Percentiles rank a stretch among this genome's conserved stretches.
Conservation (phyloP, 2,888 invertebrate species). For the Tipula vernalis region DNA sequence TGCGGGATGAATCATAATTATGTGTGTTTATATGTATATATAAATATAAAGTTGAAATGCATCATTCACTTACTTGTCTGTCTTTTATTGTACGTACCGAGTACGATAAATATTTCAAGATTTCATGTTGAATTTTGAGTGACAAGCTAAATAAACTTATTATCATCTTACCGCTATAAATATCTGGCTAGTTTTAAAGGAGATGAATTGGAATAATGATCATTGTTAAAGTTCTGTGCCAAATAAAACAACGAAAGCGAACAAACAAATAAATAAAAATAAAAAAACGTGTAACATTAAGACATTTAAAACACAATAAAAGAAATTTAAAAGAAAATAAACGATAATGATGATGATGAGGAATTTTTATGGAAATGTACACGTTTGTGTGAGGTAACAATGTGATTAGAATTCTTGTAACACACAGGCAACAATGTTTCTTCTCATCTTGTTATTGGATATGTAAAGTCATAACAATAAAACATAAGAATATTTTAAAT, state of each 20-base stretch:
- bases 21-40: background rate
- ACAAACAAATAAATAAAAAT: background rate
- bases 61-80: background rate
- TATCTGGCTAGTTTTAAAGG: background rate
- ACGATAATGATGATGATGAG: constrained; percentile 4
- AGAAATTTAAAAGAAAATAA: background rate
- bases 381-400: background rate
- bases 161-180: background rate
- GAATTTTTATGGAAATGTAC: background rate
- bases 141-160: background rate
- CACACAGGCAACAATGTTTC: background rate
- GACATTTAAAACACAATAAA: background rate
- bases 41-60: background rate
- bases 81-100: background rate
- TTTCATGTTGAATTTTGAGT: background rate
- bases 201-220: background rate
- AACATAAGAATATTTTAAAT: no score
- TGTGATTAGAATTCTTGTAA: background rate
- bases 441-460: background rate
- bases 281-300: background rate
- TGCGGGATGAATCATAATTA: background rate
- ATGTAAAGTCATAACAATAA: background rate
- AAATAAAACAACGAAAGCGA: background rate
- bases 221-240: background rate
- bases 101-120: background rate